Evolutionary conservation across 1,140 invertebrate species (phyloP).

Genomic region (Drosophila rhopaloa): DNA sequence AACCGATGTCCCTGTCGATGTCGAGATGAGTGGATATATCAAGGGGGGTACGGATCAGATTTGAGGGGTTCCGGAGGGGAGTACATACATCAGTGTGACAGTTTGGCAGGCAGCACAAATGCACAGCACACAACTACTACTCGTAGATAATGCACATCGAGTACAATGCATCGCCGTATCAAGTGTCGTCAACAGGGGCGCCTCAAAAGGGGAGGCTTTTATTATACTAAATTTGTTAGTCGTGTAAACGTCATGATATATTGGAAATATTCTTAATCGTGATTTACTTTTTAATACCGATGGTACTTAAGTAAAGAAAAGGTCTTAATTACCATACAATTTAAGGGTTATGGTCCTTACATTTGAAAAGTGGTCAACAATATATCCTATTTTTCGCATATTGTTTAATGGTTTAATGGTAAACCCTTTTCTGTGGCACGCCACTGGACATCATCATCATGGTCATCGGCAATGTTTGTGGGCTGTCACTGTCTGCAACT

Average conservation of each 20-base stretch:
- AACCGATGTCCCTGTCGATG: conserved; percentile 23
- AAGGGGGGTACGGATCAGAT: background rate
- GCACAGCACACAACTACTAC: conserved; percentile 37
- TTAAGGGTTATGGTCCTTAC: too few relatives aligned
- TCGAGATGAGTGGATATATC: conserved; percentile 14
- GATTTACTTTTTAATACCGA: too few relatives aligned
- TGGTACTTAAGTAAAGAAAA: too few relatives aligned
- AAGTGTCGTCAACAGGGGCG: conserved; percentile 45
- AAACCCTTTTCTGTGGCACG: background rate
- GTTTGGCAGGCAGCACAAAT: conserved; percentile 47
- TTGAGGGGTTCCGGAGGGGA: background rate
- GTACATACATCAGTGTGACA: conserved; percentile 28
- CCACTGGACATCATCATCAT: conserved; percentile 33
- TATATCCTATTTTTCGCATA: background rate
- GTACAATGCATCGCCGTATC: conserved; percentile 53
- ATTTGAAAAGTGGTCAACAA: too few relatives aligned
- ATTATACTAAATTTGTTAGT: too few relatives aligned
- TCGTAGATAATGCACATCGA: conserved; percentile 65
- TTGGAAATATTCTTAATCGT: too few relatives aligned
- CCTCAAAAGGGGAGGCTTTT: background rate
- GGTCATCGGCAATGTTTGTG: conserved; percentile 26
- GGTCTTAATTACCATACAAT: too few relatives aligned
- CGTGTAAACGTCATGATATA: too few relatives aligned
- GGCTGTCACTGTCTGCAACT: conserved; percentile 61
- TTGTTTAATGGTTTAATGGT: background rate